Percentiles rank a stretch among this genome's conserved stretches.
Conservation (phyloP, 2,797 vertebrate genomes). For the Martes flavigula region DNA sequence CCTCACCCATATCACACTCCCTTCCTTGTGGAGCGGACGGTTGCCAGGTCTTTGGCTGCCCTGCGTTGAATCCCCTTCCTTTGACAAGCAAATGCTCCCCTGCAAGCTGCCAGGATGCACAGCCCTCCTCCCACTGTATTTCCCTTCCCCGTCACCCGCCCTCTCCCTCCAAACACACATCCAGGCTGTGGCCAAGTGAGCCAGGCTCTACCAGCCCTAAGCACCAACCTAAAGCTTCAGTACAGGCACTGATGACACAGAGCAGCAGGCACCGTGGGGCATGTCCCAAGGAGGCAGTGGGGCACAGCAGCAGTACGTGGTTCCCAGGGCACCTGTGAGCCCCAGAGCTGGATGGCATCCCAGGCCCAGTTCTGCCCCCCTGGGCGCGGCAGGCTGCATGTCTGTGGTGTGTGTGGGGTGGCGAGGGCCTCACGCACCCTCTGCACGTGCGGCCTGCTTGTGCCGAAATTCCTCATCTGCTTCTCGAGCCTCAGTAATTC, state of each 20-base stretch:
- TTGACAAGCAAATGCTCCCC: background rate
- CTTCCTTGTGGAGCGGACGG: background rate
- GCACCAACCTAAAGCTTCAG: background rate
- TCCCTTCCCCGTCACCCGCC: background rate
- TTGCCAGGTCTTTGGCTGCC: background rate
- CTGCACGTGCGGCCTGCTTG: background rate
- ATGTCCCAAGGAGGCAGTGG: background rate
- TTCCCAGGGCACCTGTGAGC: background rate
- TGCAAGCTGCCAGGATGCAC: background rate
- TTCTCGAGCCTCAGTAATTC: background rate
- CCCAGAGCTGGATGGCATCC: background rate
- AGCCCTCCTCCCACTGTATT: background rate
- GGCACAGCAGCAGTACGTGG: background rate
- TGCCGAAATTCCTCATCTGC: background rate
- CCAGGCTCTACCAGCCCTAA: background rate
- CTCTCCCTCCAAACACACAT: background rate
- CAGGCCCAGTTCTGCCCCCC: background rate
- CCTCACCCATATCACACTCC: background rate
- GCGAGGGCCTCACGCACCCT: background rate
- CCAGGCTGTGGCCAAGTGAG: background rate
- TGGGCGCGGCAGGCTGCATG: background rate
- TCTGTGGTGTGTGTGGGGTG: background rate
- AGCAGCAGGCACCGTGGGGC: background rate
- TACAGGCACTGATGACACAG: background rate
- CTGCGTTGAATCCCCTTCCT: background rate